Base-by-base conservation (phyloP, 2,797 vertebrate species). In the Ceyx erithaca region DNA sequence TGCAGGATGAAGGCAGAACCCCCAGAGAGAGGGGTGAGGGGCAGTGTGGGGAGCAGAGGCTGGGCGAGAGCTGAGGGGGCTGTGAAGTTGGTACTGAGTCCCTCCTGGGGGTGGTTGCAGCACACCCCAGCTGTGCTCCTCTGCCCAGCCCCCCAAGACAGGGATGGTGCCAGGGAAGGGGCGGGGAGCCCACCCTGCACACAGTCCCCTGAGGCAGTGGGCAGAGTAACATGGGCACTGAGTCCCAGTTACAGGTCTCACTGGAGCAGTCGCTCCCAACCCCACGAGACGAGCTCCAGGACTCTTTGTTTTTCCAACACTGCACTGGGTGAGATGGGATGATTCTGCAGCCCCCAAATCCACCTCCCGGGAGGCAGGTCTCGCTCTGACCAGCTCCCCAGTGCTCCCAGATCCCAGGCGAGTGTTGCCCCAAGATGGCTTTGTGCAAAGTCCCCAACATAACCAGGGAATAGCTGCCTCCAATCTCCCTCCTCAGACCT, bases 21-120 rank as follows among this genome's bases (percentile, higher is more conserved):
- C 55, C 57, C 0, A 0, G 26, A 55, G 49, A 76, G 35, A 37
- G 22, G 30, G 30, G 6, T 43, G 46, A 30, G 40, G n/a, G 6
- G 1, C 1, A 1, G 41, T 0, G 0, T 1, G 10, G 69, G 31
- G 14, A 66, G 33, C 7, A 28, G 58, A 28, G 51, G 16, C 31
- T 77, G 23, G 41, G 64, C 35, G 9, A n/a, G 30, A 71, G 59
- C 33, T 46, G 54, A 31, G 52, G 41, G 6, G 43, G 30, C 30
- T 40, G 55, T 5, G 26, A 37, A 67, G n/a, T 31, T 48, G 31
- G n/a, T 25, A 8, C 13, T 0, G 3, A 69, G 73, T 58, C 19
- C 28, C 23, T n/a, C 30, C 1, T 3, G 3, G 46, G 59, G 59
- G 45, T 41, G 26, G 12, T 3, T 45, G 9, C 12, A 4, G 14